These are phyloP conservation scores for Argyresthia goedartella DNA, from an alignment of 2,888 invertebrate genomes.

Conservation along the genomic window DNA sequence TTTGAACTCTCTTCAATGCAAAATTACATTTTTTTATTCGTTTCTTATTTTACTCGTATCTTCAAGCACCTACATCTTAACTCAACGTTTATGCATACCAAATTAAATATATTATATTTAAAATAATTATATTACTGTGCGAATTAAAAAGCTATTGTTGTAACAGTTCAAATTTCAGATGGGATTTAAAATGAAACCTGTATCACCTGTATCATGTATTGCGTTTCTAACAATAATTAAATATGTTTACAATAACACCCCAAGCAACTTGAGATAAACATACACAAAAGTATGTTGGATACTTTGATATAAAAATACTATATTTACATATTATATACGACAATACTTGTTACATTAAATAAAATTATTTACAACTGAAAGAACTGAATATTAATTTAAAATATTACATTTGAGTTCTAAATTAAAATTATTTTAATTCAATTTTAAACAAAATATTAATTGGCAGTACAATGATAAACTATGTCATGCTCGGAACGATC, in stretches of 20 bases:
- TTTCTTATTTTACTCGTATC: too few relatives aligned
- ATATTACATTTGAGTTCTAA: too few relatives aligned
- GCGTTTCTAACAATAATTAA: not conserved
- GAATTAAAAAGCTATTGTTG: constrained; percentile 14
- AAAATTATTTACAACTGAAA: constrained; percentile 1
- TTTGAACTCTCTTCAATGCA: not conserved
- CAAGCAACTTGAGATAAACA: constrained; percentile 11
- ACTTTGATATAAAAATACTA: constrained; percentile 7
- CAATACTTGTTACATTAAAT: not conserved
- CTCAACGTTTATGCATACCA: not conserved
- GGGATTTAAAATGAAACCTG: constrained; percentile 25
- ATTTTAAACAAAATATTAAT: too few relatives aligned
- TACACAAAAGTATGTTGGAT: constrained; percentile 23
- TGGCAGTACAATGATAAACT: too few relatives aligned
- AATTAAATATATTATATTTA: constrained; percentile 1
- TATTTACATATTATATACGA: not conserved
- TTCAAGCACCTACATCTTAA: too few relatives aligned
- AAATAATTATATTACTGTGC: constrained; percentile 16
- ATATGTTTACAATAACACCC: constrained; percentile 4
- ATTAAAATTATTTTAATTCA: too few relatives aligned
- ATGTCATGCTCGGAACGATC: too few relatives aligned
- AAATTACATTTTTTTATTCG: not conserved
- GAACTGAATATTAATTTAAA: too few relatives aligned
- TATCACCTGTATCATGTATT: constrained; percentile 8
- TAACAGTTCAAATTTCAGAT: constrained; percentile 35